Evolutionary conservation across 2,113 vertebrate species (phyloP), one percentile per base, ranked within the genome.

Genomic region (Pipa parva): DNA sequence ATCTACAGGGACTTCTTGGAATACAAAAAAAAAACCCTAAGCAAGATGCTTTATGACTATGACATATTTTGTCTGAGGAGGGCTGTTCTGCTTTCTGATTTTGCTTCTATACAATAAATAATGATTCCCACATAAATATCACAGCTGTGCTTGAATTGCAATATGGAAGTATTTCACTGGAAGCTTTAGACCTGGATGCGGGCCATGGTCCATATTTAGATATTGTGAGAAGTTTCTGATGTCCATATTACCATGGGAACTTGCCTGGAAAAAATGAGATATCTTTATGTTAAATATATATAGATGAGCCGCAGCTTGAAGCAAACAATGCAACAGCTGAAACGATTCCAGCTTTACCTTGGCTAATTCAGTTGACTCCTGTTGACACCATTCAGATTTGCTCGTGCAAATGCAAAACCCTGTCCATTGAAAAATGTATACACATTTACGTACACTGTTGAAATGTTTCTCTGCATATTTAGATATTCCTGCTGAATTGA

Each of bases 161-260:
- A 13, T 54, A 45, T 70, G 37, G 58, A 70, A 28, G 57, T 36
- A 33, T 70, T 59, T 29, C 57, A 28, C 31, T 21, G 33, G 22
- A 24, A 37, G 46, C 29, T 49, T 36, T 42, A 20, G 7, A 11
- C 24, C 36, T 70, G 66, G 66, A 60, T n/a, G 13, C 6, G 15
- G 20, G 66, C 66, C 66, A 70, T 58, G 24, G 15, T 12, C 26
- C 29, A 58, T 24, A 70, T 54, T 59, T 28, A 54, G 65, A 68
- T 52, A 52, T 51, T 51, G 55, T 68, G 56, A 59, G 57, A 70
- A 54, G 66, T 52, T 70, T 70, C 66, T 70, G 33, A 60, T 70
- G 57, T 70, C 57, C 60, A 21, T 61, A 45, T 59, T 36, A 27
- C 65, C 54, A 51, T 51, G 36, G 45, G 12, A 24, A 57, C 65